A percentile compares a stretch with the other conserved stretches of the same genome.
Conservation (phyloP, 2,888 invertebrate species). For the Orthosia gothica region DNA sequence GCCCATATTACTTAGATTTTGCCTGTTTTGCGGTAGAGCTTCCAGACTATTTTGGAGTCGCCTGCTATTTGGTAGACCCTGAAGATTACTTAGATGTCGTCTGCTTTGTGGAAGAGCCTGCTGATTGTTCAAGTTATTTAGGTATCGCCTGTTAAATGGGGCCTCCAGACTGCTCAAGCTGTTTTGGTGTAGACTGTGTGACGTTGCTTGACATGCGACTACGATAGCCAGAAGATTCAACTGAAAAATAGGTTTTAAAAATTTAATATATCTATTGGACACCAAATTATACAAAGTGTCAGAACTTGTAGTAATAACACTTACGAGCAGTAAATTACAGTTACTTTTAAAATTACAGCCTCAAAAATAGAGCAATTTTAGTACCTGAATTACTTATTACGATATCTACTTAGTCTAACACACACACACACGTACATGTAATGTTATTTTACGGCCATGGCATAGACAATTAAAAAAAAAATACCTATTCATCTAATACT, state of each 20-base stretch:
- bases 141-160: background rate
- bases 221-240: slow-evolving; percentile 9
- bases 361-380: too few relatives aligned
- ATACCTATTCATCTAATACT: too few relatives aligned
- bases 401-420: too few relatives aligned
- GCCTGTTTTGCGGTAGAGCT: background rate
- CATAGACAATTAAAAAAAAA: too few relatives aligned
- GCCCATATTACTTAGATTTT: background rate
- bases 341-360: too few relatives aligned
- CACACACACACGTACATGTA: too few relatives aligned
- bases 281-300: too few relatives aligned
- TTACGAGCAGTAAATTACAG: too few relatives aligned
- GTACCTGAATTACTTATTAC: too few relatives aligned
- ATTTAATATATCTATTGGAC: background rate
- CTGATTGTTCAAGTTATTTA: background rate
- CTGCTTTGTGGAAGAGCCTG: background rate
- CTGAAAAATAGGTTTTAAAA: slow-evolving; percentile 15
- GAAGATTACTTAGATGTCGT: background rate
- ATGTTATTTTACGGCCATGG: too few relatives aligned
- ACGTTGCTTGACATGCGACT: slow-evolving; percentile 5
- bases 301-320: too few relatives aligned
- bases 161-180: background rate
- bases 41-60: background rate
- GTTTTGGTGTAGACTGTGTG: background rate
- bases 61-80: background rate